These are phyloP conservation scores for Ctenicera cuprea DNA, from an alignment of 2,888 invertebrate species.

Conservation along the genomic window DNA sequence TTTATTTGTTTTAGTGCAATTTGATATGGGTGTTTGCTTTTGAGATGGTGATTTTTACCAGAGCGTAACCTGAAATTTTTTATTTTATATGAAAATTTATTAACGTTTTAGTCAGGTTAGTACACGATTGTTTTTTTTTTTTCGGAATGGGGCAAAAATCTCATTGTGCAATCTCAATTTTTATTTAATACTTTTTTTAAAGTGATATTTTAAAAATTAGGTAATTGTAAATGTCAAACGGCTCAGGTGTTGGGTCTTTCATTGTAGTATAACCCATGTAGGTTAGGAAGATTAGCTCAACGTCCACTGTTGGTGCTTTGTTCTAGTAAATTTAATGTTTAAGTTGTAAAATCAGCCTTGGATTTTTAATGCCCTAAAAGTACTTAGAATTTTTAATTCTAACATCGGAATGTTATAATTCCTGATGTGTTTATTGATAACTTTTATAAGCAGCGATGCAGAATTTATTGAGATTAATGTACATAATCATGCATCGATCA, in stretches of 20 bases:
- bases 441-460: neutral
- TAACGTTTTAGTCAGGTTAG: neutral
- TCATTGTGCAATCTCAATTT: conserved; percentile 16
- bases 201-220: conserved; percentile 41
- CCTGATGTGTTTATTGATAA: conserved; percentile 20
- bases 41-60: conserved; percentile 22
- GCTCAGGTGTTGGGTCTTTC: conserved; percentile 35
- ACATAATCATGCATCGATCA: neutral
- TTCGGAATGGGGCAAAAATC: conserved; percentile 13
- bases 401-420: conserved; percentile 49
- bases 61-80: neutral
- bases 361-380: conserved; percentile 12
- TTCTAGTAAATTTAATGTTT: conserved; percentile 14
- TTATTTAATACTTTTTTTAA: conserved; percentile 21
- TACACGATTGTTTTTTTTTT: conserved; percentile 16
- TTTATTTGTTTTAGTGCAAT: conserved; percentile 40
- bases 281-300: neutral
- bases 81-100: conserved; percentile 3
- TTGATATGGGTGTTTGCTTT: conserved; percentile 41
- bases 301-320: conserved; percentile 9
- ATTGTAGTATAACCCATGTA: neutral
- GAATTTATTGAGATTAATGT: neutral
- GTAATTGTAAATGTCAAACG: conserved; percentile 36
- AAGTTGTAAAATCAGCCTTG: neutral
- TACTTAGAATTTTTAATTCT: conserved; percentile 13